Evolutionary conservation across 35 echinoderm and acorn worm genomes (phyloP).

Genomic region (Nesometra sesokonis): DNA sequence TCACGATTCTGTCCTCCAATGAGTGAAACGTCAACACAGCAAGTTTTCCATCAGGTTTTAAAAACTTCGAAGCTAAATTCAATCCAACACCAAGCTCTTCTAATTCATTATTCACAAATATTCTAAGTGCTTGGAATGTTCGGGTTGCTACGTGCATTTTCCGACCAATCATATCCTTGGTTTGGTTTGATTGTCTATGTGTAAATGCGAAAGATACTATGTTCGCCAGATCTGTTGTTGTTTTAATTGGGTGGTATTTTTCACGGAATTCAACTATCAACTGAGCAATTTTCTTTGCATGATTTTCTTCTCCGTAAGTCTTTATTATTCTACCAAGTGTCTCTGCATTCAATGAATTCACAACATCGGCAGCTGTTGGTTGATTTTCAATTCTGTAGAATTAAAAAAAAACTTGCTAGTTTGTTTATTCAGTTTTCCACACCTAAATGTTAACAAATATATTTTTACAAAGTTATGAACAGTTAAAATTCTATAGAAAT

Average conservation of each 20-base stretch:
- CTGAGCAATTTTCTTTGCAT: conserved; percentile 56
- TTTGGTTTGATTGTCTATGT: conserved; percentile 30
- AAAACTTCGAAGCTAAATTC: conserved; percentile 13
- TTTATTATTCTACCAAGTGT: conserved; percentile 63
- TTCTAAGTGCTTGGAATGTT: conserved; percentile 80
- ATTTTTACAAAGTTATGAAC: too few relatives aligned
- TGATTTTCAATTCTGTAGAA: conserved; percentile 30
- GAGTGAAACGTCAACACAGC: conserved; percentile 79
- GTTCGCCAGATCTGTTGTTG: conserved; percentile 57
- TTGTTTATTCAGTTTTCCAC: too few relatives aligned
- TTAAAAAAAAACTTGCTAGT: conserved; percentile 7
- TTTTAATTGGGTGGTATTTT: conserved; percentile 50
- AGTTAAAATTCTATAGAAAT: too few relatives aligned
- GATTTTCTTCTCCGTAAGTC: conserved; percentile 71
- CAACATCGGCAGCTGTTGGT: conserved; percentile 84
- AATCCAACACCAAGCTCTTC: conserved; percentile 57
- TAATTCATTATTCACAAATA: conserved; percentile 94
- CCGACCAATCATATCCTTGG: conserved; percentile 46
- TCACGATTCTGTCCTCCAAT: conserved; percentile 83
- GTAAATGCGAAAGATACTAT: conserved; percentile 64
- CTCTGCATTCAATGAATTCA: conserved; percentile 47
- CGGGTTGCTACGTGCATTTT: conserved; percentile 58
- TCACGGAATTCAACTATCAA: conserved; percentile 71
- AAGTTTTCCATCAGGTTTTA: conserved; percentile 62
- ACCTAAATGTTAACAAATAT: too few relatives aligned